Evolutionary conservation across 2,113 vertebrate genomes (phyloP).

Genomic region (Motacilla tschutschensis): DNA sequence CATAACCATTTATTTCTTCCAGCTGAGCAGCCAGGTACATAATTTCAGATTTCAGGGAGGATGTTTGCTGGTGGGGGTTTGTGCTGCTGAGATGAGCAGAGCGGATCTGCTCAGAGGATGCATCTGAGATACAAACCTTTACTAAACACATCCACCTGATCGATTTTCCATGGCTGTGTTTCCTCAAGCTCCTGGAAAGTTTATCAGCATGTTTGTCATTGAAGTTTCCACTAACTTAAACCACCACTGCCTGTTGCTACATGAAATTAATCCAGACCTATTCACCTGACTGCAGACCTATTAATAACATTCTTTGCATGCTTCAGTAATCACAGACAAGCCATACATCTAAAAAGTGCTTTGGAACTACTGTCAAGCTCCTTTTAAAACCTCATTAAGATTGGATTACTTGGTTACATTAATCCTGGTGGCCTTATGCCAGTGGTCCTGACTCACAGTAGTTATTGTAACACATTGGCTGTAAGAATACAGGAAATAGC

Average conservation of each 20-base stretch:
- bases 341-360: slow-evolving; percentile 7
- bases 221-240: not conserved
- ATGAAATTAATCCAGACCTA: slow-evolving; percentile 15
- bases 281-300: slow-evolving; percentile 38
- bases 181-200: not conserved
- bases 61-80: not conserved
- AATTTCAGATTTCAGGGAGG: not conserved
- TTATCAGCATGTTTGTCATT: not conserved
- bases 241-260: not conserved
- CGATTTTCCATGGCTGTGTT: not conserved
- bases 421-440: not conserved
- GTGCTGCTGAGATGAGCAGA: not conserved
- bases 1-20: not conserved
- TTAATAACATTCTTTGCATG: slow-evolving; percentile 67
- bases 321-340: slow-evolving; percentile 36
- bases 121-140: not conserved
- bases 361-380: slow-evolving; percentile 30
- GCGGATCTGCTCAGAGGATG: not conserved
- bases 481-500: not conserved
- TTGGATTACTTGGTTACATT: slow-evolving; percentile 54
- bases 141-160: not conserved
- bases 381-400: slow-evolving; percentile 64
- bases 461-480: not conserved
- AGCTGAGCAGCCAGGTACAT: not conserved
- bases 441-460: not conserved